These are phyloP conservation scores for Okamejei kenojei DNA, from an alignment of 2,797 vertebrate genomes.

Conservation along the genomic window DNA sequence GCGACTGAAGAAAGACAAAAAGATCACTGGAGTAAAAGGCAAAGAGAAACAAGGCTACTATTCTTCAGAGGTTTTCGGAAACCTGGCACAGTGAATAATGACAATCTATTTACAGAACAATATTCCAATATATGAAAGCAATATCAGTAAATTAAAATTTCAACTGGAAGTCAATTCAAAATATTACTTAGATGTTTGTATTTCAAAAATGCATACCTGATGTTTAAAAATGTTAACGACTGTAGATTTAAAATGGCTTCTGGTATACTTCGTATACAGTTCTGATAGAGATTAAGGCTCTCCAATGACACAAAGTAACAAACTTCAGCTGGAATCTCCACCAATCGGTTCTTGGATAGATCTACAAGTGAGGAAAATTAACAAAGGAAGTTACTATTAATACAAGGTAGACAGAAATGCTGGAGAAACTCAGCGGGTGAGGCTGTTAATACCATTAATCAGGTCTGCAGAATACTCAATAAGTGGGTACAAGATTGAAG, in stretches of 20 bases:
- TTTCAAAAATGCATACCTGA: slow-evolving; percentile 66
- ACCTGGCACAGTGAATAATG: neutral
- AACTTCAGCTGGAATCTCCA: slow-evolving; percentile 80
- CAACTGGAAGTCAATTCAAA: neutral
- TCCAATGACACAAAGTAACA: slow-evolving; percentile 89
- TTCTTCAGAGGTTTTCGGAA: neutral
- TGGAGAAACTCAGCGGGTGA: neutral
- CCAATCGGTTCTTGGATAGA: slow-evolving; percentile 82
- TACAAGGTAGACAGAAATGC: neutral
- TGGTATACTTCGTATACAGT: slow-evolving; percentile 85
- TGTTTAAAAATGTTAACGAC: slow-evolving; percentile 84
- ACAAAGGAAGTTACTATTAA: neutral
- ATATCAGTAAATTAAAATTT: neutral
- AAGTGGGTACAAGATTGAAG: neutral
- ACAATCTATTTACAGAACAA: neutral
- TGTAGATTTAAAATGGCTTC: slow-evolving; percentile 83
- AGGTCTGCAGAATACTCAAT: neutral
- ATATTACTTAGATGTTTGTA: neutral
- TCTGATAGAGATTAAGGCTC: slow-evolving; percentile 91
- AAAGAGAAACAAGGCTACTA: neutral
- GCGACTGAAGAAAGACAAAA: slow-evolving; percentile 63
- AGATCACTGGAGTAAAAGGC: slow-evolving; percentile 39
- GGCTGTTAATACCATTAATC: neutral
- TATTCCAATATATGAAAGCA: neutral
- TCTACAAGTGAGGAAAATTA: slow-evolving; percentile 57